phyloP scores from a whole-genome alignment of 35 echinoderm and acorn worm species.

The Eucidaris tribuloides region DNA sequence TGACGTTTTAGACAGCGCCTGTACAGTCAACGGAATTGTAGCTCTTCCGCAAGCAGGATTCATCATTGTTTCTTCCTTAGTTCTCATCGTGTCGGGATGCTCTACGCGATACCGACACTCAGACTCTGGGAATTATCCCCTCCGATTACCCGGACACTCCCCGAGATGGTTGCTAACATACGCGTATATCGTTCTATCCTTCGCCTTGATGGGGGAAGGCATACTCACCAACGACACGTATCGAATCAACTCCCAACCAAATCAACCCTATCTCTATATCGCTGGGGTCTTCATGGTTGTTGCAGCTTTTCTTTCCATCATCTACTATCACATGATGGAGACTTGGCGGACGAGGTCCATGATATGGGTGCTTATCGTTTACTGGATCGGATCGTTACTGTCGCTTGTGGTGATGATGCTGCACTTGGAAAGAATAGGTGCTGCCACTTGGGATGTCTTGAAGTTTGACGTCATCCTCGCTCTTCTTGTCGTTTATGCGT shows the following conservation, averaged over 20 bases:
- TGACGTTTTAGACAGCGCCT: neutral
- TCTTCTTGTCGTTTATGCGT: neutral
- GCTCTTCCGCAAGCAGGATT: neutral
- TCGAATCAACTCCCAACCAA: neutral
- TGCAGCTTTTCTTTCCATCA: slow-evolving; percentile 35
- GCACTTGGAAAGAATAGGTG: neutral
- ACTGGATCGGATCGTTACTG: slow-evolving; percentile 55
- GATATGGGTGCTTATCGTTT: slow-evolving; percentile 43
- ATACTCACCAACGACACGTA: slow-evolving; percentile 53
- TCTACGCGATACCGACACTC: neutral
- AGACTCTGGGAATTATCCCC: too few species aligned
- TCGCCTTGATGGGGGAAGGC: slow-evolving; percentile 30
- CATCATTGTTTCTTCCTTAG: neutral
- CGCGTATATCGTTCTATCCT: too few species aligned
- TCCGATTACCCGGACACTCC: too few species aligned
- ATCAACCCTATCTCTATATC: slow-evolving; percentile 59
- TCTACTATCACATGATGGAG: slow-evolving; percentile 78
- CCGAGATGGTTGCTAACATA: too few species aligned
- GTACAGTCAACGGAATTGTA: neutral
- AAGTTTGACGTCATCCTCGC: slow-evolving; percentile 20
- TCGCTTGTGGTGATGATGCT: slow-evolving; percentile 19
- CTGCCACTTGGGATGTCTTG: neutral
- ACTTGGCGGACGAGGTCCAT: slow-evolving; percentile 42
- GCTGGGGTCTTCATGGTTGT: slow-evolving; percentile 29
- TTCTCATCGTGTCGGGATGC: neutral